Percentiles rank a stretch among this genome's conserved stretches.
These are phyloP conservation scores for Buceros bicornis DNA, from an alignment of 2,797 vertebrate species.

Conservation along the genomic window DNA sequence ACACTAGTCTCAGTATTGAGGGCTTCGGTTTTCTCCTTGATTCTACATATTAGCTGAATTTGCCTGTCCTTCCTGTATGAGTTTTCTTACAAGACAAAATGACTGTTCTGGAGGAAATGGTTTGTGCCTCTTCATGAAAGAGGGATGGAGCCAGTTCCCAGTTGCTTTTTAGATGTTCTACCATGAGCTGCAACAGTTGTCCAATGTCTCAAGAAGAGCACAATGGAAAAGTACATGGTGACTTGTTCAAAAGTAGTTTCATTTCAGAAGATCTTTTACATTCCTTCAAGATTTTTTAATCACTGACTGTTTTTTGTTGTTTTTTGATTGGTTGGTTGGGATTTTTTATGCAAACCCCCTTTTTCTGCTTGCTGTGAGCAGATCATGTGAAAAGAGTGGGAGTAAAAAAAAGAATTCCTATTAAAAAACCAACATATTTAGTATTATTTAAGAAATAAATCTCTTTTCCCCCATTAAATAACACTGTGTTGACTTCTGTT, in stretches of 20 bases:
- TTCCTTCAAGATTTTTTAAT: background rate
- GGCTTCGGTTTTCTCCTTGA: background rate
- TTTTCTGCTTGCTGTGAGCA: background rate
- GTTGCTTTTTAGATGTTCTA: background rate
- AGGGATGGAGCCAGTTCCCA: background rate
- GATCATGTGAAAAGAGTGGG: background rate
- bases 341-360: background rate
- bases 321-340: background rate
- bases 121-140: background rate
- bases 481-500: background rate
- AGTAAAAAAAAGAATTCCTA: background rate
- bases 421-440: background rate
- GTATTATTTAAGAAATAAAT: background rate
- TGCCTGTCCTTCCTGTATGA: background rate
- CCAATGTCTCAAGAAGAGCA: background rate
- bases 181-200: background rate
- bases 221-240: background rate
- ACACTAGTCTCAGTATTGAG: background rate
- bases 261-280: background rate
- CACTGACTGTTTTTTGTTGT: background rate
- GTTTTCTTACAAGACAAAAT: background rate
- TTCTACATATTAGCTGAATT: background rate
- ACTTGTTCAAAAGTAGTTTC: background rate
- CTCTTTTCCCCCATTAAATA: background rate
- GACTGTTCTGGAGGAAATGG: background rate